A percentile compares a stretch with the other conserved stretches of the same genome.
phyloP scores from a whole-genome alignment of 2,888 invertebrate genomes.

The Yponomeuta evonymella region DNA sequence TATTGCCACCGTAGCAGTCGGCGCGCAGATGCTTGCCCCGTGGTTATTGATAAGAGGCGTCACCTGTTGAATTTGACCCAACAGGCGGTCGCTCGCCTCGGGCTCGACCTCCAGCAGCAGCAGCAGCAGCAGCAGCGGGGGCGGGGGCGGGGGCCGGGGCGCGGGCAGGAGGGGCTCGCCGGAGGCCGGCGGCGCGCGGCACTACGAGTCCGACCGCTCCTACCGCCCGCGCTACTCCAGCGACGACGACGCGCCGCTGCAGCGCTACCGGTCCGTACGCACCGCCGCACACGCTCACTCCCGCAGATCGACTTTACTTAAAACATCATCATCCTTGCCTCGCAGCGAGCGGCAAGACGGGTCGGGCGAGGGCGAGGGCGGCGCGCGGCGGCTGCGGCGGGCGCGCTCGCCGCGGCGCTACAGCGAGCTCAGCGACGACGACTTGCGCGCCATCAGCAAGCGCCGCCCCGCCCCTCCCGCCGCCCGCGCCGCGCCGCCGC shows the following conservation, averaged over 20 bases:
- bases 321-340: no score
- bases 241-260: slow-evolving; percentile 60
- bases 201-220: slow-evolving; percentile 64
- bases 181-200: not conserved
- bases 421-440: slow-evolving; percentile 78
- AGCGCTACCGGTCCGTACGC: not conserved
- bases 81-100: not conserved
- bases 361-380: slow-evolving; percentile 20
- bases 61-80: not conserved
- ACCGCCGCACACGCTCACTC: no score
- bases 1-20: no score
- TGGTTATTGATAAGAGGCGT: no score
- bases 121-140: slow-evolving; percentile 20
- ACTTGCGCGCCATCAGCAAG: slow-evolving; percentile 64
- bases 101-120: slow-evolving; percentile 17
- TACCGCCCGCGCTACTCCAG: slow-evolving; percentile 57
- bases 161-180: not conserved
- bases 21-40: no score
- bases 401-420: slow-evolving; percentile 66
- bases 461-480: slow-evolving; percentile 28
- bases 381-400: slow-evolving; percentile 48
- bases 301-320: no score
- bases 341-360: no score
- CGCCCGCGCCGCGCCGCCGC: slow-evolving; percentile 19
- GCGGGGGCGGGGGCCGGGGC: slow-evolving; percentile 24